Percentiles rank a stretch among this genome's conserved stretches.
phyloP scores from a whole-genome alignment of 1,140 invertebrate species.

The Aleiodes sp. region DNA sequence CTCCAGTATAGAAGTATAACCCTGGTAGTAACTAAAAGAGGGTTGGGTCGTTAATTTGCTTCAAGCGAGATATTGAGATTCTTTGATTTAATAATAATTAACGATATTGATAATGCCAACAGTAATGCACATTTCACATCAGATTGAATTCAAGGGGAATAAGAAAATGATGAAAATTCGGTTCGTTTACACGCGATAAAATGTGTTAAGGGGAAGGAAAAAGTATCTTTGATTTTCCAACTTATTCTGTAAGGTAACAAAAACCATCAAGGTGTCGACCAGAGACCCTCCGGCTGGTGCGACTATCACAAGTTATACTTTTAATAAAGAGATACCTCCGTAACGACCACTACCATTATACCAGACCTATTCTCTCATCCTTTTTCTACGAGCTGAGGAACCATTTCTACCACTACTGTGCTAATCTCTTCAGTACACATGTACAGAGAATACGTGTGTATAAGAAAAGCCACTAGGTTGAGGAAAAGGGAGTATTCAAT shows the following conservation, averaged over 20 bases:
- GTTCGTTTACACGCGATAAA: neutral
- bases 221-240: slow-evolving; percentile 6
- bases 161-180: too few relatives aligned
- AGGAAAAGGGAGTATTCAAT: slow-evolving; percentile 16
- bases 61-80: slow-evolving; percentile 46
- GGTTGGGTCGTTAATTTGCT: neutral
- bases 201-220: neutral
- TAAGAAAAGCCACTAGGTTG: slow-evolving; percentile 39
- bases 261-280: slow-evolving; percentile 4
- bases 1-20: neutral
- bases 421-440: slow-evolving; percentile 12
- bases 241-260: neutral
- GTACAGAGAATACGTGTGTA: neutral
- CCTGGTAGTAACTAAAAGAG: neutral
- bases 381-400: neutral
- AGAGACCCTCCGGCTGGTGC: slow-evolving; percentile 30
- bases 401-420: slow-evolving; percentile 46
- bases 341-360: slow-evolving; percentile 37
- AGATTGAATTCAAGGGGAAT: too few relatives aligned
- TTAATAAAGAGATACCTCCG: slow-evolving; percentile 58
- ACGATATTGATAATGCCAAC: neutral
- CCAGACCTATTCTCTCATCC: neutral
- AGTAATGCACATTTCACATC: too few relatives aligned
- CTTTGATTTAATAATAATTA: slow-evolving; percentile 38
- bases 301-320: slow-evolving; percentile 60